A percentile compares a stretch with the other conserved stretches of the same genome.
These are phyloP conservation scores for Hepsetus odoe DNA, from an alignment of 2,113 vertebrate genomes.

Conservation along the genomic window DNA sequence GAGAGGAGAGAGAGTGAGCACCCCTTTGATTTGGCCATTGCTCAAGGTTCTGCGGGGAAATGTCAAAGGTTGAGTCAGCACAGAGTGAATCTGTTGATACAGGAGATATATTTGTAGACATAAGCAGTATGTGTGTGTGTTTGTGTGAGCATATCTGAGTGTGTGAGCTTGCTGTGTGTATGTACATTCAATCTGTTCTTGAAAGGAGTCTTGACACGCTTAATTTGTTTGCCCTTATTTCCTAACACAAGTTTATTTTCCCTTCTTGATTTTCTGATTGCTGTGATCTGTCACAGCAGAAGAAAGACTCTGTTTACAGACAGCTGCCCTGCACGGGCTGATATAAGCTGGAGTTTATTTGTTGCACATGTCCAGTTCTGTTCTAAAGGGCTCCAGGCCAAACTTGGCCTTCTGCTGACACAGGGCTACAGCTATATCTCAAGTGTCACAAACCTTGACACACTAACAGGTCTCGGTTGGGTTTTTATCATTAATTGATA, in stretches of 20 bases:
- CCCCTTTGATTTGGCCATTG: constrained; percentile 21
- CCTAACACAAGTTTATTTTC: constrained; percentile 63
- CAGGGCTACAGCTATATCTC: too few relatives aligned
- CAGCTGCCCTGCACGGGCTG: background rate
- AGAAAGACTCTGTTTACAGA: constrained; percentile 17
- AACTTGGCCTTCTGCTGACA: background rate
- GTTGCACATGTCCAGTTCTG: background rate
- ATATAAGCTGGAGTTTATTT: constrained; percentile 2
- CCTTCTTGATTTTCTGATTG: constrained; percentile 45
- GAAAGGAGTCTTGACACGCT: constrained; percentile 8
- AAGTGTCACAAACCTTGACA: too few relatives aligned
- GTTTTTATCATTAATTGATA: too few relatives aligned
- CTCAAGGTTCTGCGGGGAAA: constrained; percentile 36
- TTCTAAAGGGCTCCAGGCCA: background rate
- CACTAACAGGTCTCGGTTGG: background rate
- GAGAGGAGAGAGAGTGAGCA: constrained; percentile 27
- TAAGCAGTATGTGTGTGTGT: constrained; percentile 15
- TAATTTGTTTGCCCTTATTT: constrained; percentile 50
- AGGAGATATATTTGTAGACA: constrained; percentile 17
- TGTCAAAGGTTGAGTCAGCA: constrained; percentile 50
- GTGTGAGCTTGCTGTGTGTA: constrained; percentile 14
- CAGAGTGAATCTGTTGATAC: constrained; percentile 19
- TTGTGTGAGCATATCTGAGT: constrained; percentile 7
- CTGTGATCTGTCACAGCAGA: constrained; percentile 38
- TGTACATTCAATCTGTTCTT: background rate